Conservation (phyloP, 1,140 invertebrate genomes). For the Megalopta genalis region DNA sequence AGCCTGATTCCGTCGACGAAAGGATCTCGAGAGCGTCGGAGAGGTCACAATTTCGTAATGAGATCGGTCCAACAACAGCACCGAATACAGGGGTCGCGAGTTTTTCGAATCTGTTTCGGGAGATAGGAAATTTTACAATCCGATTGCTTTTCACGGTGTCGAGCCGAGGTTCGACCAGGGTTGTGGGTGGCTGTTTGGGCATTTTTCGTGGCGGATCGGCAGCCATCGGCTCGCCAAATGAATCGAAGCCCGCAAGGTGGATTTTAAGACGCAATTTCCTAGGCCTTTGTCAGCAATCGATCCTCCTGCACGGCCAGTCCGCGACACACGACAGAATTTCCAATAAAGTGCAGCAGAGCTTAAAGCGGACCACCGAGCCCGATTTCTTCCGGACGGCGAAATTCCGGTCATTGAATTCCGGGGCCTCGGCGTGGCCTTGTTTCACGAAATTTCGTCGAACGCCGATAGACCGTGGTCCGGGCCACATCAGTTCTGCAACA, state of each 20-base stretch:
- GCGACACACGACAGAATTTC: conserved; percentile 64
- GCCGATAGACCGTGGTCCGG: neutral
- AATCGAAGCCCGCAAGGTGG: conserved; percentile 42
- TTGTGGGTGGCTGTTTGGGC: too few species aligned
- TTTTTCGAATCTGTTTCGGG: neutral
- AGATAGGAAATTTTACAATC: too few species aligned
- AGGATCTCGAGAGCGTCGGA: too few species aligned
- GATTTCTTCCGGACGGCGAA: conserved; percentile 16
- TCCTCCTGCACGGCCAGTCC: conserved; percentile 58
- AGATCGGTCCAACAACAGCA: too few species aligned
- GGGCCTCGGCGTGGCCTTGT: neutral
- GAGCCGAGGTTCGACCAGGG: too few species aligned
- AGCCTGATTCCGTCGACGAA: too few species aligned
- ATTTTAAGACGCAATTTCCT: conserved; percentile 73
- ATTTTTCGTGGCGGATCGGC: too few species aligned
- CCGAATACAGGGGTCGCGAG: neutral
- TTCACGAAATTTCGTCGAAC: conserved; percentile 14
- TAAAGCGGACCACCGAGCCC: conserved; percentile 30
- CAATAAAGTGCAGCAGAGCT: conserved; percentile 69
- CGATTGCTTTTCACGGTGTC: too few species aligned
- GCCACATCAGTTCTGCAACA: neutral
- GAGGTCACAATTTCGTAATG: neutral
- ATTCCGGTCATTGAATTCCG: conserved; percentile 42
- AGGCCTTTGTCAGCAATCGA: conserved; percentile 71
- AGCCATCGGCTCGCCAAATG: too few species aligned